phyloP scores from a whole-genome alignment of 1,140 invertebrate genomes.

The Neotoxoptera formosana region DNA sequence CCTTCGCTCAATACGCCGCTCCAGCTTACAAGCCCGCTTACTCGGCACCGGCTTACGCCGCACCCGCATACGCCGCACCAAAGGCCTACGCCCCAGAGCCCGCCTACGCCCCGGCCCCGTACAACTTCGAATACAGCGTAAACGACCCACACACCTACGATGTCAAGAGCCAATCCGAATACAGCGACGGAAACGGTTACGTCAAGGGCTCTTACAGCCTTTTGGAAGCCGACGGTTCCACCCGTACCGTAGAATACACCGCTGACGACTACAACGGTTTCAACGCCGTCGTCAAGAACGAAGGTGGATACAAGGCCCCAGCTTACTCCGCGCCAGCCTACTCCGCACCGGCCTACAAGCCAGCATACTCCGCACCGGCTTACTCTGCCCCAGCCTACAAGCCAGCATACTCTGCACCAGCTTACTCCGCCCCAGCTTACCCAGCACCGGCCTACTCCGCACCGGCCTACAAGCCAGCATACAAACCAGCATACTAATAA shows the following conservation, averaged over 20 bases:
- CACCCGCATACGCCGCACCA: slow-evolving; percentile 59
- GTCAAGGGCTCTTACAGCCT: slow-evolving; percentile 65
- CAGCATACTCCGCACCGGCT: slow-evolving; percentile 41
- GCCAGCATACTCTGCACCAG: slow-evolving; percentile 35
- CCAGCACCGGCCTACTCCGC: slow-evolving; percentile 44
- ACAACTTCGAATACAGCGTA: slow-evolving; percentile 62
- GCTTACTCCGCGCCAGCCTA: slow-evolving; percentile 49
- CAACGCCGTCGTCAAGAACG: slow-evolving; percentile 60
- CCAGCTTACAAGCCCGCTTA: slow-evolving; percentile 58
- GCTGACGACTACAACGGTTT: slow-evolving; percentile 60
- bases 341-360: slow-evolving; percentile 57
- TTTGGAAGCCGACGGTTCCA: slow-evolving; percentile 68
- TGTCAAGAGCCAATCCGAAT: slow-evolving; percentile 61
- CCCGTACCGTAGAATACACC: slow-evolving; percentile 68
- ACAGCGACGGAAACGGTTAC: slow-evolving; percentile 62
- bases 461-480: slow-evolving; percentile 52
- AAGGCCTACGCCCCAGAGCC: slow-evolving; percentile 61
- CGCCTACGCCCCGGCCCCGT: slow-evolving; percentile 61
- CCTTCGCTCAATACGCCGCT: slow-evolving; percentile 52
- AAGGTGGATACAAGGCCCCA: slow-evolving; percentile 46
- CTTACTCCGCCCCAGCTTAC: no score
- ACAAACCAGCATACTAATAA: slow-evolving; percentile 57
- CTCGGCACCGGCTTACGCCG: slow-evolving; percentile 47
- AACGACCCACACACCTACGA: slow-evolving; percentile 62
- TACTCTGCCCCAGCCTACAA: slow-evolving; percentile 34